Evolutionary conservation across 2,888 invertebrate genomes (phyloP), one percentile per base, ranked within the genome.

Genomic region (Papilio gigon): DNA sequence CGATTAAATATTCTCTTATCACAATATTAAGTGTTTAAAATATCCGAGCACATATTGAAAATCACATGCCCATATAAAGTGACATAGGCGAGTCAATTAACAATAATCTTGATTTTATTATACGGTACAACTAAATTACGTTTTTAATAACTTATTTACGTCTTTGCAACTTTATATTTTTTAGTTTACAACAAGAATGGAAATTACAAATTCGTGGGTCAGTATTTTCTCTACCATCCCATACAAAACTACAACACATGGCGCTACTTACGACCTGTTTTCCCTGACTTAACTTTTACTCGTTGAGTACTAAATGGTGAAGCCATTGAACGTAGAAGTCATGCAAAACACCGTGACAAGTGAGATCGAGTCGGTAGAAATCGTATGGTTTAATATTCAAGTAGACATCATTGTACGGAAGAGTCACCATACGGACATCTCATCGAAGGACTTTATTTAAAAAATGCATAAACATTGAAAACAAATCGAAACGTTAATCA

Each of bases 361-460:
- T 65, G 65, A 70, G 69, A 70, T 70, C 69, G 56, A 40, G 50
- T 50, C 64, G 27, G 65, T 70, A 62, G 65, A 70, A 70, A 70
- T 70, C 69, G 69, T 65, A 62, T 70, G 65, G 69, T 70, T n/a
- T 70, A 70, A 70, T 70, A 70, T 70, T 70, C 69, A 70, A 70
- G 69, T 62, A 65, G 65, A 35, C 56, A 70, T 65, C 65, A 69
- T 70, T 60, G 22, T 30, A 25, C 30, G 12, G 12, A 11, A 58
- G 58, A 37, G 37, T 37, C 25, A 47, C 64, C 53, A 35, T 35
- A 20, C 12, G n/a, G 6, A 11, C 17, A n/a, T 17, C 9, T 30
- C 22, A 11, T 25, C 5, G 14, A 22, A 14, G 22, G 22, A 50
- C 47, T 11, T 37, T 9, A 8, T n/a, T n/a, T n/a, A n/a, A n/a